phyloP scores from a whole-genome alignment of 2,113 vertebrate genomes.

The Triplophysa dalaica region DNA sequence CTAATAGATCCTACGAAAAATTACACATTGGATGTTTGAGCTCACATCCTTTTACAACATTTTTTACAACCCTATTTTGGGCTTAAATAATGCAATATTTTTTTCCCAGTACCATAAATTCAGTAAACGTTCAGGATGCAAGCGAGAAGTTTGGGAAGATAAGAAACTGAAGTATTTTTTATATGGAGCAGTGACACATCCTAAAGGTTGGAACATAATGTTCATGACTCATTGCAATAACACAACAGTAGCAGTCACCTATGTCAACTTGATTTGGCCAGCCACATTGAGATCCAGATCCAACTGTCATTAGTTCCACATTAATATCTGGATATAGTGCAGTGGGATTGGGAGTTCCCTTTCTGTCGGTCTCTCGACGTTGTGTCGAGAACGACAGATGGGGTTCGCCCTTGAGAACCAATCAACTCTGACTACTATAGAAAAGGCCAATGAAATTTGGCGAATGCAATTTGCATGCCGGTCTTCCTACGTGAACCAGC shows the following conservation, averaged over 20 bases:
- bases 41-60: not conserved
- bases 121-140: not conserved
- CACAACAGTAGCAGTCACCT: not conserved
- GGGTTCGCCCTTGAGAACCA: no score
- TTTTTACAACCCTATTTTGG: not conserved
- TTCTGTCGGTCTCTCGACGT: no score
- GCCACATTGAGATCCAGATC: no score
- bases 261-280: not conserved
- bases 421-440: no score
- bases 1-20: no score
- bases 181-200: not conserved
- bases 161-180: no score
- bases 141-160: not conserved
- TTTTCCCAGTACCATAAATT: not conserved
- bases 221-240: not conserved
- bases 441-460: no score
- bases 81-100: not conserved
- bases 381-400: no score
- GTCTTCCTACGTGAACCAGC: no score
- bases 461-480: no score
- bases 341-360: no score
- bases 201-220: not conserved
- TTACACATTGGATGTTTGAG: no score
- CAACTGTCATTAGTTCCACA: not conserved
- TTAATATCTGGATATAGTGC: not conserved